A percentile compares a stretch with the other conserved stretches of the same genome.
These are phyloP conservation scores for Parus major DNA, from an alignment of 2,113 vertebrate species.

Conservation along the genomic window DNA sequence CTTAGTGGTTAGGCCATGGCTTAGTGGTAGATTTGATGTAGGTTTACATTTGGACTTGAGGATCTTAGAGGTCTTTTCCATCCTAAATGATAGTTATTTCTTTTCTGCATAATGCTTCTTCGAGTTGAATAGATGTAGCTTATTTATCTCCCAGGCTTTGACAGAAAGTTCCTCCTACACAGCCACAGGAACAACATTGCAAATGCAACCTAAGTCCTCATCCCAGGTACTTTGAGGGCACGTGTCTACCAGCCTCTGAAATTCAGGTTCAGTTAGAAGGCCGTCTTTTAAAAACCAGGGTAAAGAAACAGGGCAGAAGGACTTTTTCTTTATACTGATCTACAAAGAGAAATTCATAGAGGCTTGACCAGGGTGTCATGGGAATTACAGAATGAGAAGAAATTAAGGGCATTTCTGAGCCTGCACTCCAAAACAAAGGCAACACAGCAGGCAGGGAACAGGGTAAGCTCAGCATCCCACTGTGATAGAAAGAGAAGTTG, in stretches of 20 bases:
- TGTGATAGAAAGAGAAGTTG: background rate
- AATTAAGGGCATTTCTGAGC: constrained; percentile 44
- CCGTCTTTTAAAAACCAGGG: constrained; percentile 38
- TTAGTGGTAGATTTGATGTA: background rate
- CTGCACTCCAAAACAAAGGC: background rate
- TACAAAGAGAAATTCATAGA: constrained; percentile 30
- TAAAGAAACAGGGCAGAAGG: constrained; percentile 49
- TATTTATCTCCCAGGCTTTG: background rate
- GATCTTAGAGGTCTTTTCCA: background rate
- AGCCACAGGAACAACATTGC: background rate
- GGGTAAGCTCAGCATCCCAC: background rate
- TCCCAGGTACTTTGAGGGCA: background rate
- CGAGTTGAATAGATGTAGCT: background rate
- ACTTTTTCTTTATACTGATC: constrained; percentile 33
- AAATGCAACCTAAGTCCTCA: background rate
- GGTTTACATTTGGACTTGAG: background rate
- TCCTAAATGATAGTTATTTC: background rate
- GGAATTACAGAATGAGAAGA: constrained; percentile 38
- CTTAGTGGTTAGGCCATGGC: background rate
- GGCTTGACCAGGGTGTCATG: background rate
- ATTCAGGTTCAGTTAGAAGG: background rate
- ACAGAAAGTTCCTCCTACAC: background rate
- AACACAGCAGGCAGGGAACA: background rate
- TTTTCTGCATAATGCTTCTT: background rate
- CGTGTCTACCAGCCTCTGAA: background rate